Conservation (phyloP, 2,797 vertebrate genomes). For the Calcarius lapponicus region DNA sequence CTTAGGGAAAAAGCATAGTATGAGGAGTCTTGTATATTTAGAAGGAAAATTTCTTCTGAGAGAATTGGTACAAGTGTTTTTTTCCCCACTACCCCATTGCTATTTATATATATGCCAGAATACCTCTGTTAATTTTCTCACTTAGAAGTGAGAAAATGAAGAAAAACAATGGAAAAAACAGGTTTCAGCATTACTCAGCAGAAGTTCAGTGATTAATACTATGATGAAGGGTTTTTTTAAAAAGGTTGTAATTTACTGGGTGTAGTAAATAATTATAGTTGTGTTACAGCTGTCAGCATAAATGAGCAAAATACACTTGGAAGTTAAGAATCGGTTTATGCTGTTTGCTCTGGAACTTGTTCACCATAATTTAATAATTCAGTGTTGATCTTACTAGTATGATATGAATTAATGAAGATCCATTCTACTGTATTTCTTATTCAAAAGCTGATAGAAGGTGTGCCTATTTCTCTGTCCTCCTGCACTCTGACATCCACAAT, state of each 20-base stretch:
- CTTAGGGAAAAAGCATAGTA: not conserved
- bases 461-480: not conserved
- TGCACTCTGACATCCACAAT: not conserved
- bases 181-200: not conserved
- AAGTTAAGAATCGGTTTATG: not conserved
- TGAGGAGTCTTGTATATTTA: not conserved
- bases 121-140: not conserved
- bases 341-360: slow-evolving; percentile 14
- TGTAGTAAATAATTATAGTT: not conserved
- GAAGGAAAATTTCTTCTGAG: not conserved
- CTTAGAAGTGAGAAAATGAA: not conserved
- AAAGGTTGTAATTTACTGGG: not conserved
- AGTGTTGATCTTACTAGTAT: not conserved
- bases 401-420: not conserved
- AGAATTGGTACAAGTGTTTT: not conserved
- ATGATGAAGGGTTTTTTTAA: not conserved
- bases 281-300: not conserved
- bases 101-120: not conserved
- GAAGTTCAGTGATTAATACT: not conserved
- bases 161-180: not conserved
- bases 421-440: not conserved
- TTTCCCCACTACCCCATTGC: not conserved
- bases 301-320: not conserved
- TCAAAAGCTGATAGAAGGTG: not conserved
- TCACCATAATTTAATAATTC: slow-evolving; percentile 13